Evolutionary conservation across 2,113 vertebrate genomes (phyloP), one percentile per base, ranked within the genome.

Genomic region (Callithrix jacchus): DNA sequence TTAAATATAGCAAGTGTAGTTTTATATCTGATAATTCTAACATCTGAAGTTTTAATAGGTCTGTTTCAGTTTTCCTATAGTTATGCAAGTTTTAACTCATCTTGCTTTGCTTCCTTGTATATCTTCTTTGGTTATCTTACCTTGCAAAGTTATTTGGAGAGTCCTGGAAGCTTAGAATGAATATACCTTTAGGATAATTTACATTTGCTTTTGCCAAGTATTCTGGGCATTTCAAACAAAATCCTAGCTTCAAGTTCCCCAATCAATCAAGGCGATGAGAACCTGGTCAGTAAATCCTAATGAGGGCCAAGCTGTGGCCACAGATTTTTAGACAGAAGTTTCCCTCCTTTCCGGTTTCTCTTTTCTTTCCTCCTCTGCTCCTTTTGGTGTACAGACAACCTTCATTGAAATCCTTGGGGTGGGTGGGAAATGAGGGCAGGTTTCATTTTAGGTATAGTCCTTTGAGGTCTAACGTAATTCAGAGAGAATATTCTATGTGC

Each of bases 61-160:
- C 45, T 79, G 25, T 91, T 80, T 92, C n/a, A 58, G 18, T 89
- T 89, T 17, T 85, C 23, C 71, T 94, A 74, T 49, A 49, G 84
- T 89, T 84, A 80, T 61, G 12, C 37, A 66, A 1, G 13, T 13
- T 92, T 93, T 94, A 83, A 35, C 47, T 27, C 8, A 4, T 52
- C 40, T 8, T 86, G 47, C 30, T 92, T 61, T 89, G 76, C 91
- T 81, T 93, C n/a, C 70, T 83, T 84, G 76, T 85, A 47, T 90
- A 42, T 27, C 42, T 42, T 42, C 42, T 42, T 13, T 64, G 52
- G 21, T 54, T 79, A 35, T 52, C n/a, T 83, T 95, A 79, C 14
- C 20, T 91, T 84, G 37, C 37, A 94, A 83, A 42, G 40, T 70
- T 79, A 83, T 71, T 61, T 93, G 77, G 45, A 91, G 35, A 23